Conservation (phyloP, 2,113 vertebrate genomes). For the Ochotona curzoniae region DNA sequence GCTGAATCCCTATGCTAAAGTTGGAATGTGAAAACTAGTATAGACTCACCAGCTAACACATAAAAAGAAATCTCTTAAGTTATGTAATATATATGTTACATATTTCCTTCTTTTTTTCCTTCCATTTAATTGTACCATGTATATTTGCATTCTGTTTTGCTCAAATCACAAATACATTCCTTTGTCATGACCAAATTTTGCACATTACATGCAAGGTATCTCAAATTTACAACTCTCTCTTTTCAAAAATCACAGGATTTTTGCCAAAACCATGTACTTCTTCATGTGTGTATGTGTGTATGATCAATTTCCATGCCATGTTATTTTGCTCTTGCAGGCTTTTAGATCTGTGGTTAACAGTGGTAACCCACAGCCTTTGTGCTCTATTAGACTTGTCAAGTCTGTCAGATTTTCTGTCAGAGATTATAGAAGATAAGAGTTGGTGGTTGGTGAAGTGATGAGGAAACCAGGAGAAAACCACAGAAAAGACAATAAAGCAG, state of each 20-base stretch:
- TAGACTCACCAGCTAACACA: not conserved
- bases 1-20: not conserved
- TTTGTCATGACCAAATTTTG: not conserved
- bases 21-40: conserved; percentile 2
- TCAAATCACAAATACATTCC: not conserved
- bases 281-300: not conserved
- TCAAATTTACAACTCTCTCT: not conserved
- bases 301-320: not conserved
- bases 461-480: not conserved
- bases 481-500: not conserved
- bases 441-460: not conserved
- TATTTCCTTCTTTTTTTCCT: not conserved
- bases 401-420: not conserved
- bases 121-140: not conserved
- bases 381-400: not conserved
- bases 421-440: not conserved
- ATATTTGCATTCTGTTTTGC: not conserved
- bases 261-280: not conserved
- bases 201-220: not conserved
- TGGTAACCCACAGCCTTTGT: not conserved
- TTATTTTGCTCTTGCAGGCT: not conserved
- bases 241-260: conserved; percentile 4
- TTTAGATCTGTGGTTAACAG: not conserved
- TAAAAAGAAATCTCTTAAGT: not conserved
- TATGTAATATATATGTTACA: not conserved